These are phyloP conservation scores for Neoascia interrupta DNA, from an alignment of 2,888 invertebrate species.

Conservation along the genomic window DNA sequence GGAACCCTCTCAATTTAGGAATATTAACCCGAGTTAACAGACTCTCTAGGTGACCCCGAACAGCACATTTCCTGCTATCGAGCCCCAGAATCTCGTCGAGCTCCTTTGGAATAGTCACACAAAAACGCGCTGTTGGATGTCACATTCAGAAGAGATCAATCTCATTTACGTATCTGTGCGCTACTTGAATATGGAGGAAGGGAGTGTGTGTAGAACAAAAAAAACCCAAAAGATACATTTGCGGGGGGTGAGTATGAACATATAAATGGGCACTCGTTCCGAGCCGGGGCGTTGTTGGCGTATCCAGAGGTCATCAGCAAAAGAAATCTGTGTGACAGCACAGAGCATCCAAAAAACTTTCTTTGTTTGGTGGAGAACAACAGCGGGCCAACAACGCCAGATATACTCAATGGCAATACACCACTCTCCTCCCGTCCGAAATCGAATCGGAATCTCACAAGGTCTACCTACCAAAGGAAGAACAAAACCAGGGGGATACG, in stretches of 20 bases:
- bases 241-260: conserved; percentile 13
- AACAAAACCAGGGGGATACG: conserved; percentile 9
- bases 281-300: conserved; percentile 39
- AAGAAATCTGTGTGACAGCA: conserved; percentile 66
- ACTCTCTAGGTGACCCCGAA: conserved; percentile 30
- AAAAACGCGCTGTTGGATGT: conserved; percentile 39
- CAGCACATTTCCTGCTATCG: conserved; percentile 39
- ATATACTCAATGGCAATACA: conserved; percentile 31
- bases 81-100: conserved; percentile 31
- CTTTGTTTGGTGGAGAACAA: conserved; percentile 58
- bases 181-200: too few species aligned
- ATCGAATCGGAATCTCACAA: conserved; percentile 34
- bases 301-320: conserved; percentile 66
- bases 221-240: conserved; percentile 35
- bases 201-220: conserved; percentile 1
- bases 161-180: conserved; percentile 69
- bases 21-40: conserved; percentile 57
- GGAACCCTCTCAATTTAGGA: conserved; percentile 66
- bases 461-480: conserved; percentile 24
- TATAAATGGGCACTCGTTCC: conserved; percentile 24
- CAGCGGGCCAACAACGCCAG: conserved; percentile 2
- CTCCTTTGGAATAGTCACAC: conserved; percentile 45
- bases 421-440: conserved; percentile 29
- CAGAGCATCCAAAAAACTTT: conserved; percentile 64
- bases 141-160: conserved; percentile 67